Base-by-base conservation (phyloP, 2,797 vertebrate genomes). In the Anguilla marmorata region DNA sequence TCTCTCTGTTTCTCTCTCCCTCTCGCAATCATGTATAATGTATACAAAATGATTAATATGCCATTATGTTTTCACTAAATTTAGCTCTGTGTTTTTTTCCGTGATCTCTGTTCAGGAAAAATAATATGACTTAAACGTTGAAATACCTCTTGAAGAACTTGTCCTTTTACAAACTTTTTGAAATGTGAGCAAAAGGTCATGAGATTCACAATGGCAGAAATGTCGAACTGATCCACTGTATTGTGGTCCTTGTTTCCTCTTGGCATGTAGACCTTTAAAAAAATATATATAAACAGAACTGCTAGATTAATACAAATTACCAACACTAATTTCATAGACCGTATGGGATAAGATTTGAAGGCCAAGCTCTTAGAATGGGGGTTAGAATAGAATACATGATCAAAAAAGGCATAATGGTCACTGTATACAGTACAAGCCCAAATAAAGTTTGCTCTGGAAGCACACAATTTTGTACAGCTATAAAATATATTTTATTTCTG, bases 181-280 rank as follows among this genome's bases (percentile, higher is more conserved):
- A 94, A 94, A 84, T 93, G 86, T 24, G 84, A 90, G 84, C 93
- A 94, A 12, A 12, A 37, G 19, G 0, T 1, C 90, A 93, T 93
- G 11, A 93, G 85, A 85, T 91, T 93, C 2, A 93, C 89, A 79
- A 93, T 80, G 2, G 93, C 90, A 69, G 93, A 74, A 74, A 94
- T 90, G 79, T 94, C 93, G 90, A 94, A 93, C 16, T 93, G n/a
- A 0, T 89, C 83, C 87, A 86, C 89, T 48, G 16, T 16, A n/a
- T 7, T 8, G 74, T 93, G 91, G 0, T 66, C 0, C 9, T 0
- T 85, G 30, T 91, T 89, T 21, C 92, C 92, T 52, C 30, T 24
- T 4, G 91, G 86, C 93, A 94, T 93, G 87, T 92, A 91, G 60
- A 90, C 93, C n/a, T n/a, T n/a, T n/a, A n/a, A n/a, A n/a, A n/a